Conservation (phyloP, 2,797 vertebrate species). For the Choloepus didactylus region DNA sequence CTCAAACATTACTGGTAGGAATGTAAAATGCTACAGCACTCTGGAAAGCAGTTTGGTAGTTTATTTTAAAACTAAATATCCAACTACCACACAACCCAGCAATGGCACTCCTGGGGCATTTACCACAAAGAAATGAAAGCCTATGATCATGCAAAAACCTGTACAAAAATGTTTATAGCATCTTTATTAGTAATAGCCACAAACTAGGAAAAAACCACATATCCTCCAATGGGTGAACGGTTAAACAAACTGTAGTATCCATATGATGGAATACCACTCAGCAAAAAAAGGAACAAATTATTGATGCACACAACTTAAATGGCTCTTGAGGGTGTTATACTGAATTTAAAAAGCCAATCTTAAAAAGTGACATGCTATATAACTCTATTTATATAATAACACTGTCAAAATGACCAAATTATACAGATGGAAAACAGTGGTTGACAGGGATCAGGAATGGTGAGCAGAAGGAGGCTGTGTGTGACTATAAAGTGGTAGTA, state of each 20-base stretch:
- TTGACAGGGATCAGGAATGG: not conserved
- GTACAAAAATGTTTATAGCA: not conserved
- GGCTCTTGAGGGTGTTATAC: not conserved
- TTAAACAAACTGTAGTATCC: not conserved
- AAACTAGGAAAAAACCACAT: not conserved
- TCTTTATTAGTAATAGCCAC: not conserved
- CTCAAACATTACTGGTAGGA: not conserved
- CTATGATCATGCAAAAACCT: not conserved
- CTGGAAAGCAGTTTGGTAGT: not conserved
- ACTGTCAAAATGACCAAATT: not conserved
- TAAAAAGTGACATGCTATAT: not conserved
- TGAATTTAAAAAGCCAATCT: not conserved
- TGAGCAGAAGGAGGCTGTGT: not conserved
- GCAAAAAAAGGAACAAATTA: not conserved
- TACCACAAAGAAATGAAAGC: not conserved
- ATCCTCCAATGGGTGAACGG: not conserved
- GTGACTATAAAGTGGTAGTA: not conserved
- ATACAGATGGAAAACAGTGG: not conserved
- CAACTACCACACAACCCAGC: not conserved
- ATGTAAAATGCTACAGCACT: not conserved
- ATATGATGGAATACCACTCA: not conserved
- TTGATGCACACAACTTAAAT: not conserved
- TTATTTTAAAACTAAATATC: not conserved
- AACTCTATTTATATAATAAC: not conserved
- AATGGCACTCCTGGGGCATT: not conserved